A percentile compares a stretch with the other conserved stretches of the same genome.
These are phyloP conservation scores for Dryococelus australis DNA, from an alignment of 2,888 invertebrate species.

Conservation along the genomic window DNA sequence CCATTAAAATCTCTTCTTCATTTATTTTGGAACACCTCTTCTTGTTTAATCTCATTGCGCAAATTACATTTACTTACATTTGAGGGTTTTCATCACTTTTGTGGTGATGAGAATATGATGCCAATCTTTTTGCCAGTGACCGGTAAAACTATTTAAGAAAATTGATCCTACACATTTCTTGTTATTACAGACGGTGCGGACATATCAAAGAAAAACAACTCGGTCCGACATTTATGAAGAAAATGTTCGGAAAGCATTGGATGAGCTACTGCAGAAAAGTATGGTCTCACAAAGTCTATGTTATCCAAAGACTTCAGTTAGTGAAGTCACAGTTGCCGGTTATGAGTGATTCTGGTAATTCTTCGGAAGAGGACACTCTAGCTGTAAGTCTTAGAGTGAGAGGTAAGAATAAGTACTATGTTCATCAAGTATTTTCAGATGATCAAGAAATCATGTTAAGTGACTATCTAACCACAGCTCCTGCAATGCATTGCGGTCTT, in stretches of 20 bases:
- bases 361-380: not conserved
- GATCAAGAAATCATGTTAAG: conserved; percentile 7
- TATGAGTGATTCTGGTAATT: not conserved
- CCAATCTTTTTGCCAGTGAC: not conserved
- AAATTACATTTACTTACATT: not conserved
- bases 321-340: not conserved
- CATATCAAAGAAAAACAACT: conserved; percentile 9
- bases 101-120: not conserved
- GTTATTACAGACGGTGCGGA: not conserved
- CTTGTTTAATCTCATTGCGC: not conserved
- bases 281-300: not conserved
- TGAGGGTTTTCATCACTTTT: not conserved
- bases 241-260: conserved; percentile 3
- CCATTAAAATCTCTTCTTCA: not conserved
- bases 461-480: not conserved
- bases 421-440: conserved; percentile 3
- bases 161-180: not conserved
- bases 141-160: not conserved
- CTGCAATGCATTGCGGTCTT: not conserved
- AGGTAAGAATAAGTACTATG: not conserved
- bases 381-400: not conserved
- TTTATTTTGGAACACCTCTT: not conserved
- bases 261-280: not conserved
- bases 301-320: not conserved
- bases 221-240: not conserved